phyloP scores from a whole-genome alignment of 2,888 invertebrate species.

The Margaritifera margaritifera region DNA sequence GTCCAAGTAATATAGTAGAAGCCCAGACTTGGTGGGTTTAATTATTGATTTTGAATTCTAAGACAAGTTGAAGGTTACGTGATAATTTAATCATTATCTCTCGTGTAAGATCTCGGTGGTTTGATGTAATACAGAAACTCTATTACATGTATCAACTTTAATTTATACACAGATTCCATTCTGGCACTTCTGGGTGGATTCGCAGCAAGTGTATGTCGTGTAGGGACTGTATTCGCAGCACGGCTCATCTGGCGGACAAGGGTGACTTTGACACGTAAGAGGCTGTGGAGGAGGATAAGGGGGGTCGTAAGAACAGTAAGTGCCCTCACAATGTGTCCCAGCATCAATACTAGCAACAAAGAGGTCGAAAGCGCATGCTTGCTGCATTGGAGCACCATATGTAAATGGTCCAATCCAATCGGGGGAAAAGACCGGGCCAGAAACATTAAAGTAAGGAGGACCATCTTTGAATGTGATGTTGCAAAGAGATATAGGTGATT shows the following conservation, averaged over 20 bases:
- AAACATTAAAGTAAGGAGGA: constrained; percentile 41
- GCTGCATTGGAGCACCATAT: constrained; percentile 49
- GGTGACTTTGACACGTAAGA: constrained; percentile 46
- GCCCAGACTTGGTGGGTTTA: no score
- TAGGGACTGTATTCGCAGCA: constrained; percentile 54
- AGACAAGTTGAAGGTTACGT: no score
- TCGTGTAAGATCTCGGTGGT: no score
- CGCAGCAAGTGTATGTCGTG: constrained; percentile 51
- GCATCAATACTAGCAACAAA: constrained; percentile 45
- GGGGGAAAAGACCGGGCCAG: constrained; percentile 50
- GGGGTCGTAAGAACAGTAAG: constrained; percentile 44
- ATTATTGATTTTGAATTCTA: no score
- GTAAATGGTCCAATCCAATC: constrained; percentile 50
- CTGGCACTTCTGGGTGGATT: constrained; percentile 40
- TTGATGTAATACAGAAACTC: no score
- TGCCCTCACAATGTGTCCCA: constrained; percentile 37
- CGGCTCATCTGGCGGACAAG: constrained; percentile 43
- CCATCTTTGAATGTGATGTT: constrained; percentile 52
- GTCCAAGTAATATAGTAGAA: no score
- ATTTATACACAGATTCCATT: constrained; percentile 31
- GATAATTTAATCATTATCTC: no score
- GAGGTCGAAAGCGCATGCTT: constrained; percentile 45
- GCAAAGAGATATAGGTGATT: constrained; percentile 40
- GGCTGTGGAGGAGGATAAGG: constrained; percentile 43
- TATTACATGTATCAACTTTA: no score